Evolutionary conservation across 2,888 invertebrate genomes (phyloP).

Genomic region (Siphlonurus alternatus): DNA sequence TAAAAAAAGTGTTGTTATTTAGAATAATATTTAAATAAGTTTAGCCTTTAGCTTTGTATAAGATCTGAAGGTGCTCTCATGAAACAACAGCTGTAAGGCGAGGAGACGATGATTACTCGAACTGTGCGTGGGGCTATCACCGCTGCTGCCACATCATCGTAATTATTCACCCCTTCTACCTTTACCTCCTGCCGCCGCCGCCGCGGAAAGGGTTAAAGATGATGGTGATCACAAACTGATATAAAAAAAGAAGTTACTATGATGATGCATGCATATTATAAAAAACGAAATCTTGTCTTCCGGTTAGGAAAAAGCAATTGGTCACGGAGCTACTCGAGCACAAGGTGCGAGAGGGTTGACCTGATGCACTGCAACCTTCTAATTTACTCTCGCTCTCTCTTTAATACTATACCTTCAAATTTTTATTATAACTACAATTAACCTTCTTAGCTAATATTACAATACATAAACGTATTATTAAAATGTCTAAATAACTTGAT

Average conservation of each 20-base stretch:
- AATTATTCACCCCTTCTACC: neutral
- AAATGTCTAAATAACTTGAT: no score
- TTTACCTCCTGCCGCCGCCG: no score
- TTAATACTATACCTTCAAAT: neutral
- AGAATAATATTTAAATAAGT: neutral
- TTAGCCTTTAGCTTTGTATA: neutral
- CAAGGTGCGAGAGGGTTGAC: neutral
- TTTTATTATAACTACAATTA: neutral
- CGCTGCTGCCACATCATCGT: no score
- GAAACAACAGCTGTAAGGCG: neutral
- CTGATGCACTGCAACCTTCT: no score
- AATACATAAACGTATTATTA: no score
- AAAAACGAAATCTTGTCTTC: neutral
- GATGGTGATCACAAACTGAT: neutral
- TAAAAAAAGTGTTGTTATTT: neutral
- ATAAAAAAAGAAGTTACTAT: conserved; percentile 7
- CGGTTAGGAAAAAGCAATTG: neutral
- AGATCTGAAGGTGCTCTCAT: neutral
- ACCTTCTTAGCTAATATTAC: no score
- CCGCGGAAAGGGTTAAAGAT: neutral
- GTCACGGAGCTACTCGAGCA: neutral
- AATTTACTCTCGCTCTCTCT: neutral
- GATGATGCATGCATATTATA: conserved; percentile 36
- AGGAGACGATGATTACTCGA: no score
- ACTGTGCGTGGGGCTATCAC: neutral